These are phyloP conservation scores for Aphelinus certus DNA, from an alignment of 1,140 invertebrate genomes.

Conservation along the genomic window DNA sequence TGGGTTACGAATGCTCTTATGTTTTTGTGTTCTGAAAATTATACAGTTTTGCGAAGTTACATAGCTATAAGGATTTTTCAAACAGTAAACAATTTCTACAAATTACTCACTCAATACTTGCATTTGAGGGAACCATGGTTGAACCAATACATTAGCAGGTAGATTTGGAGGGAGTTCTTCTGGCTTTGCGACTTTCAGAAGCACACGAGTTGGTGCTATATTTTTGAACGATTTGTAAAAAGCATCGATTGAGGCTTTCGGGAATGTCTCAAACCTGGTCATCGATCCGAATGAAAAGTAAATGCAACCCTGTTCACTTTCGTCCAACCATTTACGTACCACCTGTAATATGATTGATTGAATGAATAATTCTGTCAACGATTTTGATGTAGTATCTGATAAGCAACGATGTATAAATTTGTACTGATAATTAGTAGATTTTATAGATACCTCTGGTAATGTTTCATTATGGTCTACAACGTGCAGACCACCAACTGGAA, in stretches of 20 bases:
- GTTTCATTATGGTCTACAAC: slow-evolving; percentile 46
- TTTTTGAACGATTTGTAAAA: slow-evolving; percentile 51
- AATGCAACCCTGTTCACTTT: slow-evolving; percentile 74
- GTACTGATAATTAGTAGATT: too few species aligned
- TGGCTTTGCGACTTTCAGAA: slow-evolving; percentile 49
- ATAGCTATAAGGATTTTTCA: slow-evolving; percentile 28
- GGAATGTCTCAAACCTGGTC: slow-evolving; percentile 70
- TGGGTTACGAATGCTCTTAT: slow-evolving; percentile 34
- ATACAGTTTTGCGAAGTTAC: slow-evolving; percentile 16
- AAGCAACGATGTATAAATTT: too few species aligned
- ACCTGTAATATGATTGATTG: slow-evolving; percentile 59
- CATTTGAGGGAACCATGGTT: slow-evolving; percentile 73
- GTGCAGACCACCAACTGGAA: slow-evolving; percentile 72
- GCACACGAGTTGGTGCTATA: slow-evolving; percentile 49
- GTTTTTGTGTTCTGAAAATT: slow-evolving; percentile 54
- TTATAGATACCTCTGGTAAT: slow-evolving; percentile 49
- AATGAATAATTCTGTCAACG: not conserved
- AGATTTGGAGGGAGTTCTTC: too few species aligned
- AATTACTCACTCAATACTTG: slow-evolving; percentile 53
- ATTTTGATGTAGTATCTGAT: not conserved
- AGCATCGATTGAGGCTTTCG: slow-evolving; percentile 43
- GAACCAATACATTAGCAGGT: slow-evolving; percentile 68
- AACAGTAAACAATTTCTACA: not conserved
- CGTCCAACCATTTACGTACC: slow-evolving; percentile 73
- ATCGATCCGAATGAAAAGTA: slow-evolving; percentile 80